Conservation (phyloP, 1,140 invertebrate species). For the Pantala flavescens region DNA sequence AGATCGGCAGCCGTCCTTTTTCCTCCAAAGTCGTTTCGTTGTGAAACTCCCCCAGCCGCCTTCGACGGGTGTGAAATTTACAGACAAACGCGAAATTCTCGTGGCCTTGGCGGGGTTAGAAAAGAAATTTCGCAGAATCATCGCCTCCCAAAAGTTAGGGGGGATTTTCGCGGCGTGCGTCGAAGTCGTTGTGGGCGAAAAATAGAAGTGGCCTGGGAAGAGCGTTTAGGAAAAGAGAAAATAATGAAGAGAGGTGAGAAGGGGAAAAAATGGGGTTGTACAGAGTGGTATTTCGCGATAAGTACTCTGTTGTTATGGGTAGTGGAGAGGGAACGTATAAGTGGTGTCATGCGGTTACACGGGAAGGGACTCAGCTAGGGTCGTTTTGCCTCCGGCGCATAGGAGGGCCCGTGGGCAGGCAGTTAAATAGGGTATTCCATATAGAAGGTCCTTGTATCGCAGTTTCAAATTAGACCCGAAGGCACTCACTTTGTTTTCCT, state of each 20-base stretch:
- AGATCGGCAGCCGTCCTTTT: no score
- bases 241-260: background rate
- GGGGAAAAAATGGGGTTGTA: background rate
- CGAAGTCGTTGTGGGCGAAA: no score
- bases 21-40: no score
- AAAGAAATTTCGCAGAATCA: no score
- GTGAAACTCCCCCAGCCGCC: no score
- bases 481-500: slow-evolving; percentile 1
- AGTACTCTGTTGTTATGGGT: background rate
- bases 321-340: background rate
- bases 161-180: no score
- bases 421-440: background rate
- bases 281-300: background rate
- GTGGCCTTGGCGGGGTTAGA: no score
- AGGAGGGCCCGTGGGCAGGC: background rate
- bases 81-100: no score
- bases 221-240: no score
- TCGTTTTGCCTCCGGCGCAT: background rate
- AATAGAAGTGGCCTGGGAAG: no score
- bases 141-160: no score
- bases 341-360: background rate
- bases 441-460: background rate
- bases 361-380: background rate
- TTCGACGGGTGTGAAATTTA: no score
- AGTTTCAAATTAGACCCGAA: slow-evolving; percentile 3